Evolutionary conservation across 2,797 vertebrate species (phyloP).

Genomic region (Trachops cirrhosus): DNA sequence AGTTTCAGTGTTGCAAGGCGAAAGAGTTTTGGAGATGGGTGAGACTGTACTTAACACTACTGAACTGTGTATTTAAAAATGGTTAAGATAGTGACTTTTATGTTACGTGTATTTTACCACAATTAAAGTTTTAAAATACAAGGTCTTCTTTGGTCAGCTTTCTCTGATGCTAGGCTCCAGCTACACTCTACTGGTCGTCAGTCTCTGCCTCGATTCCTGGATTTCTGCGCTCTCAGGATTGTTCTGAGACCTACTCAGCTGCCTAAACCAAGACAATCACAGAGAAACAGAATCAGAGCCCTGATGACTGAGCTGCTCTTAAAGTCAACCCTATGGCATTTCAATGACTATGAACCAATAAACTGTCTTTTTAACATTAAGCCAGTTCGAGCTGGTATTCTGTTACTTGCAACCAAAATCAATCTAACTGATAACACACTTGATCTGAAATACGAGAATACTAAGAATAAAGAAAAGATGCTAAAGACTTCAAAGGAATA

Average conservation of each 20-base stretch:
- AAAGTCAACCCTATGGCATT: neutral
- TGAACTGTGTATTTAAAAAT: neutral
- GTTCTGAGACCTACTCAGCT: neutral
- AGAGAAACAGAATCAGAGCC: neutral
- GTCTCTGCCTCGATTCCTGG: neutral
- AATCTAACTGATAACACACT: neutral
- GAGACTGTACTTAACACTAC: neutral
- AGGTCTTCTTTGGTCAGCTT: neutral
- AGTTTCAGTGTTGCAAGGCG: neutral
- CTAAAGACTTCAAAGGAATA: neutral
- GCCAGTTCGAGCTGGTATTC: neutral
- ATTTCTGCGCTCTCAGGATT: neutral
- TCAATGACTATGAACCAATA: neutral
- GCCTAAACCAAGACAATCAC: neutral
- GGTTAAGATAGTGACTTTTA: neutral
- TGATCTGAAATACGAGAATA: neutral
- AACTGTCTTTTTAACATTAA: neutral
- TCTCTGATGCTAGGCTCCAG: neutral
- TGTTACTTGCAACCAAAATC: neutral
- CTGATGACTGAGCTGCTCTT: neutral
- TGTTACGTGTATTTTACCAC: neutral
- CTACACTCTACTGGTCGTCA: neutral
- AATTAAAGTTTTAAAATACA: neutral
- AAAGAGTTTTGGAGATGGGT: neutral
- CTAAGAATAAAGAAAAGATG: neutral